Conservation (phyloP, 2,888 invertebrate genomes). For the Xestoiulus laeticollis region DNA sequence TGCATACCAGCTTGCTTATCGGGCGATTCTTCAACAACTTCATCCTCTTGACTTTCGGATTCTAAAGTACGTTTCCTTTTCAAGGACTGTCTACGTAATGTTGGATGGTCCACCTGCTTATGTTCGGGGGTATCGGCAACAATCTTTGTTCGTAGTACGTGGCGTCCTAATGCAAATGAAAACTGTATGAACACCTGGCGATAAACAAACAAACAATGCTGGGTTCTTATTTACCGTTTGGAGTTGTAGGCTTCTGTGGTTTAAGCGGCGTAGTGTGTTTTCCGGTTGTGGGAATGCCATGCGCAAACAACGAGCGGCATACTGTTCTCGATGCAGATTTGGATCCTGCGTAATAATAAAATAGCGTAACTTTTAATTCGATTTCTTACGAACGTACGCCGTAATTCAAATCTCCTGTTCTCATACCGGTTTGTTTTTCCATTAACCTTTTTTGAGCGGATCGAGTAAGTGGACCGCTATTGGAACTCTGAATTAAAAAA, state of each 20-base stretch:
- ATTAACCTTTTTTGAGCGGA: background rate
- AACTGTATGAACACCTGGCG: background rate
- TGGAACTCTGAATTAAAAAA: background rate
- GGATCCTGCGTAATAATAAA: background rate
- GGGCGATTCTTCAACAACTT: slow-evolving; percentile 51
- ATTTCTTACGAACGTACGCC: background rate
- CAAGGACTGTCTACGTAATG: slow-evolving; percentile 34
- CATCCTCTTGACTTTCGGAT: background rate
- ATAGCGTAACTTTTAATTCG: background rate
- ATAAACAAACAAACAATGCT: background rate
- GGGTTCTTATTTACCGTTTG: slow-evolving; percentile 31
- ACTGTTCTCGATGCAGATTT: background rate
- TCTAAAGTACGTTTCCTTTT: slow-evolving; percentile 31
- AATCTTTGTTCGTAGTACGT: slow-evolving; percentile 48
- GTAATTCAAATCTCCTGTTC: background rate
- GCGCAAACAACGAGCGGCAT: background rate
- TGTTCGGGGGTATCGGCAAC: slow-evolving; percentile 52
- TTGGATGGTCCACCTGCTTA: slow-evolving; percentile 50
- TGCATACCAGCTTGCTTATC: slow-evolving; percentile 32
- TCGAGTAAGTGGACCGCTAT: background rate
- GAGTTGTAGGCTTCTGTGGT: slow-evolving; percentile 45
- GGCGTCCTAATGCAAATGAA: slow-evolving; percentile 34
- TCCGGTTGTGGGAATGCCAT: slow-evolving; percentile 39
- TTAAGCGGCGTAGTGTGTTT: slow-evolving; percentile 36
- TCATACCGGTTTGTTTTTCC: background rate